phyloP scores from a whole-genome alignment of 2,888 invertebrate genomes.

The Bugulina stolonifera region DNA sequence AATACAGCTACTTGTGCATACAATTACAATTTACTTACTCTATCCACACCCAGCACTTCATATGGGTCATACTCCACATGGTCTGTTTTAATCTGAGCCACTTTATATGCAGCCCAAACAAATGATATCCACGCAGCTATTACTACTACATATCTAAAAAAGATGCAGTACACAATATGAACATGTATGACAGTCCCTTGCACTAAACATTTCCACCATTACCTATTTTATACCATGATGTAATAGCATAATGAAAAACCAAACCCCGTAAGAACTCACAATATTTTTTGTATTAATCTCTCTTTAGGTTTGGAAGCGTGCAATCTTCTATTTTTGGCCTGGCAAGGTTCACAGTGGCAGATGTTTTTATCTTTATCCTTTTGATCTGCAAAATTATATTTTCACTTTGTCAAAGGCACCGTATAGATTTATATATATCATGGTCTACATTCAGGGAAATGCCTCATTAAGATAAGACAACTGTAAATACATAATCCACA shows the following conservation, averaged over 20 bases:
- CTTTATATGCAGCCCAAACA: conserved; percentile 55
- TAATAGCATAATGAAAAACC: not conserved
- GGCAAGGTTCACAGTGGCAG: conserved; percentile 85
- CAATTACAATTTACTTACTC: conserved; percentile 56
- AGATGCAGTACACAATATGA: not conserved
- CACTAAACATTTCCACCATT: conserved; percentile 10
- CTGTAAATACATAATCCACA: no score
- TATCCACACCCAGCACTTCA: conserved; percentile 83
- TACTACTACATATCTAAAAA: conserved; percentile 61
- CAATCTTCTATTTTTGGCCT: conserved; percentile 73
- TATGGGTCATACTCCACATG: conserved; percentile 99
- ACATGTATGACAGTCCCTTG: no score
- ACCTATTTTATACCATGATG: conserved; percentile 14
- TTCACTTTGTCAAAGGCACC: no score
- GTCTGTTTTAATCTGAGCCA: conserved; percentile 91
- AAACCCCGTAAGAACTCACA: conserved; percentile 53
- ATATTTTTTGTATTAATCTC: conserved; percentile 58
- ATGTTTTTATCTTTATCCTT: conserved; percentile 64
- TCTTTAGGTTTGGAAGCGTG: conserved; percentile 70
- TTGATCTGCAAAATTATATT: conserved; percentile 61
- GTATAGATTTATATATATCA: no score
- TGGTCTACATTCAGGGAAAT: no score
- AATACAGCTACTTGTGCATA: no score
- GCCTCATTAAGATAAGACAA: no score
- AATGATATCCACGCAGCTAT: conserved; percentile 55